phyloP scores from a whole-genome alignment of 2,113 vertebrate genomes.

The Fukomys damarensis region DNA sequence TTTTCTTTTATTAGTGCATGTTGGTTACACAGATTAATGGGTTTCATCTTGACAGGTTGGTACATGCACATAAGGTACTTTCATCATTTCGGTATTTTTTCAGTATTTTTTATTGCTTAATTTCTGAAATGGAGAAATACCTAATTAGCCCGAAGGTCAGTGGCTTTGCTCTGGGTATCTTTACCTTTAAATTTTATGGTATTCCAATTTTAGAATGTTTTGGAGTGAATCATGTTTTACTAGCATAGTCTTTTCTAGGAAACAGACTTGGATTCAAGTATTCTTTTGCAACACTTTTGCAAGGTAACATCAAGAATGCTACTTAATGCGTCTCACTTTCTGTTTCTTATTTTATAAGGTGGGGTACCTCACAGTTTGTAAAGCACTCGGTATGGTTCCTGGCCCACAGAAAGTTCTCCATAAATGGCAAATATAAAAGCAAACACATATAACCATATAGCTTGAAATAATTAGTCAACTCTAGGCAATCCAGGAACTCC shows the following conservation, averaged over 20 bases:
- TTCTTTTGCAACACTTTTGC: not conserved
- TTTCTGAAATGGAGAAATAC: constrained; percentile 2
- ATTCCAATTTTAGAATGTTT: not conserved
- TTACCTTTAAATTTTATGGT: not conserved
- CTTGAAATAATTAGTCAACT: not conserved
- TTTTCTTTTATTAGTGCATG: not conserved
- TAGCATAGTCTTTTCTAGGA: not conserved
- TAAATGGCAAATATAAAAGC: not conserved
- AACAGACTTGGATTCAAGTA: not conserved
- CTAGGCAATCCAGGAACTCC: not conserved
- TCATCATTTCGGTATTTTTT: not conserved
- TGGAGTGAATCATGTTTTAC: not conserved
- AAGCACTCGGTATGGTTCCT: not conserved
- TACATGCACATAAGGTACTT: not conserved
- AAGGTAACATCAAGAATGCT: not conserved
- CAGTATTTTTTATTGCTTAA: not conserved
- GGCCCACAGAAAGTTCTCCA: not conserved
- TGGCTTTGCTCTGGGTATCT: not conserved
- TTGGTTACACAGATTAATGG: not conserved
- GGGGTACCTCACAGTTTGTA: not conserved
- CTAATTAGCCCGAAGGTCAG: not conserved
- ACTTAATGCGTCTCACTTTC: not conserved
- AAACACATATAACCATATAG: not conserved
- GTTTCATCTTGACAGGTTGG: not conserved
- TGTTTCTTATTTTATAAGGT: constrained; percentile 15